phyloP scores from a whole-genome alignment of 2,113 vertebrate species.

The Cyrtonyx montezumae region DNA sequence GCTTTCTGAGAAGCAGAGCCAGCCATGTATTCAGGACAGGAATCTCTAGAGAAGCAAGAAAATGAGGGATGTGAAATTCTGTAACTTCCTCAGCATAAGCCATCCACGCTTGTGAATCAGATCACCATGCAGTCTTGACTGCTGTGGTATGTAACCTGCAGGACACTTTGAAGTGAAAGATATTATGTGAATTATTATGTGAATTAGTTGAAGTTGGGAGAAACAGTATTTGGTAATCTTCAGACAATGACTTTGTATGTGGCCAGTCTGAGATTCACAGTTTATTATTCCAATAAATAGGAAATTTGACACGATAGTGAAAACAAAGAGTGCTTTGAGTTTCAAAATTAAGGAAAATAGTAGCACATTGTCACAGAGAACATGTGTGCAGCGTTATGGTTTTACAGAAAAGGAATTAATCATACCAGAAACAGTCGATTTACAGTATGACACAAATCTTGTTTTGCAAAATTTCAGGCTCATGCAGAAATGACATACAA shows the following conservation, averaged over 20 bases:
- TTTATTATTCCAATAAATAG: neutral
- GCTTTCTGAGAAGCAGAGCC: slow-evolving; percentile 22
- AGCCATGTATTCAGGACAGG: slow-evolving; percentile 32
- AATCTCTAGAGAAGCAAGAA: slow-evolving; percentile 31
- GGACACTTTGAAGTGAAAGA: neutral
- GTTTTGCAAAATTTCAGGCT: slow-evolving; percentile 37
- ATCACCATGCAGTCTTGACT: neutral
- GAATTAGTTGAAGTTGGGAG: neutral
- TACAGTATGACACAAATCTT: neutral
- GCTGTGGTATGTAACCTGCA: neutral
- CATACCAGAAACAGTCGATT: neutral
- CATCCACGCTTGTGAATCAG: neutral
- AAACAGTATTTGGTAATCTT: neutral
- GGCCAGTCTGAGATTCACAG: neutral
- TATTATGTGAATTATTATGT: neutral
- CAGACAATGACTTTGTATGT: neutral
- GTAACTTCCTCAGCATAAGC: neutral
- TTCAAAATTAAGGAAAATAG: slow-evolving; percentile 15
- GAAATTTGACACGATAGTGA: neutral
- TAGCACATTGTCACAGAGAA: neutral
- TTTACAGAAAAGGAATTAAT: neutral
- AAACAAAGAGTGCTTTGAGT: neutral
- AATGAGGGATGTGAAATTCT: neutral
- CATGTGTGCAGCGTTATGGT: neutral
- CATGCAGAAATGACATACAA: neutral